Conservation (phyloP, 30 jellyfish, hydroid and myxozoan species). For the Turritopsis dohrnii region DNA sequence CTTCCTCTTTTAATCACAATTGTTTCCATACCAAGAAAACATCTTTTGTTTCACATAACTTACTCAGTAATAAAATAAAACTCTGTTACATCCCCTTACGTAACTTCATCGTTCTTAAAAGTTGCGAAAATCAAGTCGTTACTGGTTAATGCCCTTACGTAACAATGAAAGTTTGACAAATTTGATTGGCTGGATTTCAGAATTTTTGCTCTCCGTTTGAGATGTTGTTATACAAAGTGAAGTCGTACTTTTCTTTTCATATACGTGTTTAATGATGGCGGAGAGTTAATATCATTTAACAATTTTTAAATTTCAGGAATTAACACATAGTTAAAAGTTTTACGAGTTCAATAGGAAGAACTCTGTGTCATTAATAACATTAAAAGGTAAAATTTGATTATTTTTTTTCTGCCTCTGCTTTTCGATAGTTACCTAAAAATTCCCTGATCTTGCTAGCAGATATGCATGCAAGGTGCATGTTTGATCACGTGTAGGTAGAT, state of each 20-base stretch:
- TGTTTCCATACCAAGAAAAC: too few relatives aligned
- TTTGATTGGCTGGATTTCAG: not conserved
- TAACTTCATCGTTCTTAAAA: not conserved
- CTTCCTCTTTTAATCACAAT: too few relatives aligned
- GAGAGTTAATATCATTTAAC: not conserved
- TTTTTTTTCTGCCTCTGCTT: not conserved
- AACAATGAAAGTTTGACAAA: not conserved
- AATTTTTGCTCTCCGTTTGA: not conserved
- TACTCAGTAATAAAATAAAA: too few relatives aligned
- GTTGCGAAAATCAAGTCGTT: too few relatives aligned
- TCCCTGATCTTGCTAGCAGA: too few relatives aligned
- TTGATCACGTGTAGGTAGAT: too few relatives aligned
- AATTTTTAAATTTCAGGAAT: not conserved
- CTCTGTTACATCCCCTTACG: not conserved
- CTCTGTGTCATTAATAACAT: not conserved
- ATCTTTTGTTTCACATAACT: too few relatives aligned
- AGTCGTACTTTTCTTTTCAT: not conserved
- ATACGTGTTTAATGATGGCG: not conserved
- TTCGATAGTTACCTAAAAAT: too few relatives aligned
- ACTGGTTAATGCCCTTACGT: not conserved
- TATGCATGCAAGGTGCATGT: too few relatives aligned
- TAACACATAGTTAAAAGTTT: not conserved
- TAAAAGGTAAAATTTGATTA: not conserved
- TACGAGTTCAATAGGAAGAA: not conserved
- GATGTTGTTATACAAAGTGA: not conserved